phyloP scores from a whole-genome alignment of 2,888 invertebrate genomes.

The Eristalis pertinax region DNA sequence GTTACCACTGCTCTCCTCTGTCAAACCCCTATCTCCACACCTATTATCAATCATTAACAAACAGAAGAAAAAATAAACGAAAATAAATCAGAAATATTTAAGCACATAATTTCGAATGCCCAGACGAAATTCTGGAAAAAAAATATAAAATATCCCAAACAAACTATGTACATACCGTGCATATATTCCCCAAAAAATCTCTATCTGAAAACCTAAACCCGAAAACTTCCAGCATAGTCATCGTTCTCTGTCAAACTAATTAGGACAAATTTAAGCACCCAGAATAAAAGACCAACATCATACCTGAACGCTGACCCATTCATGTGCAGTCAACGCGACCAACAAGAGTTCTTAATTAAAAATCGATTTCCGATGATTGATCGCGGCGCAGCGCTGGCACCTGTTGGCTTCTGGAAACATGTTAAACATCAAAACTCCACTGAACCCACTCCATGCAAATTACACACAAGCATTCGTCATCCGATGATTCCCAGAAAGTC shows the following conservation, averaged over 20 bases:
- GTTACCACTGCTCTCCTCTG: slow-evolving; percentile 40
- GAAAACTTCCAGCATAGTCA: slow-evolving; percentile 75
- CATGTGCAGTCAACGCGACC: slow-evolving; percentile 67
- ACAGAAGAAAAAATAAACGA: slow-evolving; percentile 18
- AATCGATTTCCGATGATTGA: slow-evolving; percentile 81
- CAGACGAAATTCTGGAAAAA: slow-evolving; percentile 68
- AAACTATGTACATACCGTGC: slow-evolving; percentile 6
- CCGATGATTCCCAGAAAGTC: slow-evolving; percentile 60
- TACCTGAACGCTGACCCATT: slow-evolving; percentile 58
- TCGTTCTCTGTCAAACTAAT: slow-evolving; percentile 80
- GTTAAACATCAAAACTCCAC: slow-evolving; percentile 77
- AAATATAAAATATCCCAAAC: slow-evolving; percentile 7
- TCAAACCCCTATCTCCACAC: slow-evolving; percentile 19
- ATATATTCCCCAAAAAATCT: not conserved
- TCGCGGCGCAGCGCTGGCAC: slow-evolving; percentile 79
- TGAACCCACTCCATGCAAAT: slow-evolving; percentile 66
- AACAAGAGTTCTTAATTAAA: slow-evolving; percentile 82
- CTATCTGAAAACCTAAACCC: slow-evolving; percentile 10
- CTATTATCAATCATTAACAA: slow-evolving; percentile 59
- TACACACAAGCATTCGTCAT: slow-evolving; percentile 59
- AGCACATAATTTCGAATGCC: slow-evolving; percentile 65
- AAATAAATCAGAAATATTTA: not conserved
- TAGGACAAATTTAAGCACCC: slow-evolving; percentile 80
- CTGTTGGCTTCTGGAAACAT: slow-evolving; percentile 82
- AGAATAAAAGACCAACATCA: slow-evolving; percentile 72